Conservation (phyloP, 2,888 invertebrate genomes). For the Cephus nigrinus region DNA sequence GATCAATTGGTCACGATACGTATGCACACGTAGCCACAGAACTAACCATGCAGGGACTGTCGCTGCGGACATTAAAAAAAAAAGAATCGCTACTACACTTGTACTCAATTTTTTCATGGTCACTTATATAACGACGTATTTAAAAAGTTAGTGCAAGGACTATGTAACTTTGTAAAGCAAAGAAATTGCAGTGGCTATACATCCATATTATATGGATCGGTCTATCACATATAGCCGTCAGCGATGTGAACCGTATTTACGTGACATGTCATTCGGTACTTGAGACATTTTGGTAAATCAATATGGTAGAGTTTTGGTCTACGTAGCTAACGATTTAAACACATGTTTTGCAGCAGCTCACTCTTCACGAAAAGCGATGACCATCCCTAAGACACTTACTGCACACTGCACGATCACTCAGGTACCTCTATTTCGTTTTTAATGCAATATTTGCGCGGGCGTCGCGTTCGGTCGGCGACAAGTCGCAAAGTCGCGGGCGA, state of each 20-base stretch:
- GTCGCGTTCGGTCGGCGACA: constrained; percentile 17
- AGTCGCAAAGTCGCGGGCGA: constrained; percentile 36
- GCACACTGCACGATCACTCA: constrained; percentile 15
- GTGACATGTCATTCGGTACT: not conserved
- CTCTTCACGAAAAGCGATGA: not conserved
- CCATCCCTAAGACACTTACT: not conserved
- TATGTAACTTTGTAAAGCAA: not conserved
- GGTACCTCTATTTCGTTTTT: constrained; percentile 19
- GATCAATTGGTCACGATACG: not conserved
- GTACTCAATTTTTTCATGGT: not conserved
- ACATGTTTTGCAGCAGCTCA: not conserved
- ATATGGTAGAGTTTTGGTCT: not conserved
- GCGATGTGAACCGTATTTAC: not conserved
- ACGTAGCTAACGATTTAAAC: not conserved
- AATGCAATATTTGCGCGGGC: not conserved
- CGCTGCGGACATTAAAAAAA: not conserved
- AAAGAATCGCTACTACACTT: not conserved
- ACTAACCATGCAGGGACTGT: not conserved
- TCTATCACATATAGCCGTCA: not conserved
- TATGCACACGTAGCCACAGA: not conserved
- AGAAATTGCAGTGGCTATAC: not conserved
- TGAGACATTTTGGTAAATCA: not conserved
- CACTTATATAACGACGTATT: not conserved
- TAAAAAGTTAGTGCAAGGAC: not conserved
- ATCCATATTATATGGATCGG: not conserved